Evolutionary conservation across 1,140 invertebrate genomes (phyloP).

Genomic region (Lordiphosa mommai): DNA sequence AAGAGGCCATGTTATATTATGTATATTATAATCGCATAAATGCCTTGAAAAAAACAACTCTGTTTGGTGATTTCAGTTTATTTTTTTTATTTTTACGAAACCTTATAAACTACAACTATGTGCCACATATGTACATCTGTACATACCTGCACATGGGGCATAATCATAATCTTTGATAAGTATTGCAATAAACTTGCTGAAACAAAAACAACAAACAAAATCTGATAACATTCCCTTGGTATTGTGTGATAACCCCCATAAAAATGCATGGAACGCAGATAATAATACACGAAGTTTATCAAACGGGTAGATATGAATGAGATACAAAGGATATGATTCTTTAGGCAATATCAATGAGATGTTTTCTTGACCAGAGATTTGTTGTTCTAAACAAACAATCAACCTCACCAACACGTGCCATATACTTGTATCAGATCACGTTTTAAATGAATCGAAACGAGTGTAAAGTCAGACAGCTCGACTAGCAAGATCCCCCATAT

Average conservation of each 20-base stretch:
- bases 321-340: no score
- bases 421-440: no score
- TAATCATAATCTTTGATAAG: constrained; percentile 61
- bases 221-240: constrained; percentile 28
- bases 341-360: no score
- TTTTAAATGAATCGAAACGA: no score
- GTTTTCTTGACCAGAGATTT: no score
- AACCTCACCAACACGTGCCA: no score
- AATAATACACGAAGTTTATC: not conserved
- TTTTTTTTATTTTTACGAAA: constrained; percentile 5
- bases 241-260: not conserved
- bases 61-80: constrained; percentile 10
- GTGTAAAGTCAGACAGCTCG: no score
- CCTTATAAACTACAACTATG: no score
- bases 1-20: not conserved
- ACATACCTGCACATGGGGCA: constrained; percentile 31
- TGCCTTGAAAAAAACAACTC: constrained; percentile 1
- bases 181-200: constrained; percentile 49
- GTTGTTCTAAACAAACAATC: no score
- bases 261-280: not conserved
- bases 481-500: no score
- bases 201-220: constrained; percentile 14
- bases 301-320: not conserved
- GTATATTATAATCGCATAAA: constrained; percentile 1
- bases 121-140: constrained; percentile 6